phyloP scores from a whole-genome alignment of 2,888 invertebrate genomes.

The Antheraea assamensis region DNA sequence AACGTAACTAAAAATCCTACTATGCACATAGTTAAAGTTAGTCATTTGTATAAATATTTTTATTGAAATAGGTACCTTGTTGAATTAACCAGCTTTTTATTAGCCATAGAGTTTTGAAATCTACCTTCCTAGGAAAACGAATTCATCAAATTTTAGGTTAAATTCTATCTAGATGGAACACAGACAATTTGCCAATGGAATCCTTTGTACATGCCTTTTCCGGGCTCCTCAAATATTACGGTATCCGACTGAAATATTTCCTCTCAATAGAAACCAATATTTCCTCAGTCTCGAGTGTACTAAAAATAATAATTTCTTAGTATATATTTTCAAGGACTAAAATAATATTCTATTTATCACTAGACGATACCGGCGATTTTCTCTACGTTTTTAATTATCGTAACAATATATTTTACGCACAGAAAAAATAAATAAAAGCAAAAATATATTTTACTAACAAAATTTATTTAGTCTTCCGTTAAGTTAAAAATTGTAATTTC shows the following conservation, averaged over 20 bases:
- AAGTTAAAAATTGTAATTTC: too few species aligned
- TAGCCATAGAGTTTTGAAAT: neutral
- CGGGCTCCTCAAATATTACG: slow-evolving; percentile 11
- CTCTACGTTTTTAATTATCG: too few species aligned
- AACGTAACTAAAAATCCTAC: too few species aligned
- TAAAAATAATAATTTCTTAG: neutral
- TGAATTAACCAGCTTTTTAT: neutral
- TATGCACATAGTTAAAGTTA: too few species aligned
- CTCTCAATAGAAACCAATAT: slow-evolving; percentile 7
- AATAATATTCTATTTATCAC: neutral
- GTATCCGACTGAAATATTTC: slow-evolving; percentile 7
- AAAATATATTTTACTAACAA: too few species aligned
- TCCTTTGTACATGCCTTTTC: slow-evolving; percentile 13
- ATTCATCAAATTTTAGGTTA: neutral
- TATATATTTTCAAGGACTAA: neutral
- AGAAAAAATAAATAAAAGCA: too few species aligned
- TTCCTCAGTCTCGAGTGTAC: slow-evolving; percentile 1
- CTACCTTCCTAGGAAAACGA: neutral
- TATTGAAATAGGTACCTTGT: neutral
- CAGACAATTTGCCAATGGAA: neutral
- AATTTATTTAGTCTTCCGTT: too few species aligned
- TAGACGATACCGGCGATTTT: neutral
- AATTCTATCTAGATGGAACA: neutral
- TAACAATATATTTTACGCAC: too few species aligned
- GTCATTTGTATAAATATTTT: too few species aligned